These are phyloP conservation scores for Digitonthophagus gazella DNA, from an alignment of 2,888 invertebrate genomes.

Conservation along the genomic window DNA sequence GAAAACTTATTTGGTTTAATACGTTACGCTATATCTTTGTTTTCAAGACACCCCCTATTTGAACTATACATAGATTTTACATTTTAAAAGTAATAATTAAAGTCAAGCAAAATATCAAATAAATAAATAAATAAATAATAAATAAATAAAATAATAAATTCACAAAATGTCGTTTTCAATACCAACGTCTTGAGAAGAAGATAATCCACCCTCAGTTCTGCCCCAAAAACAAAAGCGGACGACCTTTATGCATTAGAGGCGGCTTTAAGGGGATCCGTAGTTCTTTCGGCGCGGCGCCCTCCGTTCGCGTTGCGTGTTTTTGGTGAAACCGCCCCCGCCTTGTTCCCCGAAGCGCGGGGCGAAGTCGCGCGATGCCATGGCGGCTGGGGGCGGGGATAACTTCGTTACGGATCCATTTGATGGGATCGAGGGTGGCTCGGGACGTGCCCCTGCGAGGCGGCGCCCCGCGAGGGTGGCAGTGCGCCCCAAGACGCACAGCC, in stretches of 20 bases:
- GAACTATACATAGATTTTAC: too few relatives aligned
- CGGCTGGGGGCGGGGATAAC: conserved; percentile 55
- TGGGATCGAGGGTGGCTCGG: conserved; percentile 59
- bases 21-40: too few relatives aligned
- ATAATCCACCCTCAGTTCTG: neutral
- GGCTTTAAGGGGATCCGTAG: conserved; percentile 46
- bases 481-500: conserved; percentile 26
- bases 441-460: conserved; percentile 45
- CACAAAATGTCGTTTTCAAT: too few relatives aligned
- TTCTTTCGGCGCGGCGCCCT: too few relatives aligned
- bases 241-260: conserved; percentile 44
- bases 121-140: too few relatives aligned
- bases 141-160: too few relatives aligned
- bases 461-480: conserved; percentile 39
- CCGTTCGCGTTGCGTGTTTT: conserved; percentile 31
- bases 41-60: too few relatives aligned
- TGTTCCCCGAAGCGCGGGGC: neutral
- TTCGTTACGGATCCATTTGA: conserved; percentile 79
- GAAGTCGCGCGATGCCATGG: conserved; percentile 14
- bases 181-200: too few relatives aligned
- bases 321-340: conserved; percentile 34
- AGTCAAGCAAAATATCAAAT: too few relatives aligned
- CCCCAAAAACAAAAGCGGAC: conserved; percentile 30
- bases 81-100: too few relatives aligned
- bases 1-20: too few relatives aligned